Percentiles rank a stretch among this genome's conserved stretches.
Conservation (phyloP, 2,113 vertebrate species). For the Coregonus clupeaformis region DNA sequence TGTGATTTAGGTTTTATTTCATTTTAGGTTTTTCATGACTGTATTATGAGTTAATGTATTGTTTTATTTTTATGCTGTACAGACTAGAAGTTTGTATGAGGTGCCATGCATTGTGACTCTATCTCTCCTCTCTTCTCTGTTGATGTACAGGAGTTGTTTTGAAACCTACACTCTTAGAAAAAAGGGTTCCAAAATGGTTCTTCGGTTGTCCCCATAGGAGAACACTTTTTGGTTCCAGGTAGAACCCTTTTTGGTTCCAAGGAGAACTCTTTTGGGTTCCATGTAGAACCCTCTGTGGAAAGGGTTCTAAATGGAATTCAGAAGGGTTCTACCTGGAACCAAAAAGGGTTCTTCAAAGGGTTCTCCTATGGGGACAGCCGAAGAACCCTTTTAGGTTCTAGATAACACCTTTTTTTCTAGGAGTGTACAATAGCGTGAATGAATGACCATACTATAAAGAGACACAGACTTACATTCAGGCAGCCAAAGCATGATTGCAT, state of each 20-base stretch:
- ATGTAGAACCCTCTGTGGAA: too few species aligned
- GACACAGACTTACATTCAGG: constrained; percentile 67
- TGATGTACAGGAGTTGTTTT: constrained; percentile 75
- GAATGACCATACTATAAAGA: constrained; percentile 75
- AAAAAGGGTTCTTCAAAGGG: too few species aligned
- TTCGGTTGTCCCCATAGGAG: too few species aligned
- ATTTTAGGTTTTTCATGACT: constrained; percentile 45
- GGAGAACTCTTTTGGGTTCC: too few species aligned
- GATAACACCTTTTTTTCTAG: too few species aligned
- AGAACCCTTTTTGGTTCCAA: too few species aligned
- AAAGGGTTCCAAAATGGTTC: too few species aligned
- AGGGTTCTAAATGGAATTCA: too few species aligned
- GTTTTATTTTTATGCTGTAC: constrained; percentile 63
- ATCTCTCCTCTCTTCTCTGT: constrained; percentile 65
- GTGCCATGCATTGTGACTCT: constrained; percentile 55
- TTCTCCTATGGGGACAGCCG: too few species aligned
- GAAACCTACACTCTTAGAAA: constrained; percentile 42
- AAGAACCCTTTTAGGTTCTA: too few species aligned
- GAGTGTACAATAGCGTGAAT: constrained; percentile 45
- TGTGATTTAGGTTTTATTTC: constrained; percentile 40
- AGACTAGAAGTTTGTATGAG: constrained; percentile 61
- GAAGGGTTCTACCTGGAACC: too few species aligned
- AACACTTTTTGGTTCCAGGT: too few species aligned
- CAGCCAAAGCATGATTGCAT: constrained; percentile 81
- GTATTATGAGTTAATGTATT: constrained; percentile 42